Conservation (phyloP, 2,888 invertebrate genomes). For the Cryptus viduatorius region DNA sequence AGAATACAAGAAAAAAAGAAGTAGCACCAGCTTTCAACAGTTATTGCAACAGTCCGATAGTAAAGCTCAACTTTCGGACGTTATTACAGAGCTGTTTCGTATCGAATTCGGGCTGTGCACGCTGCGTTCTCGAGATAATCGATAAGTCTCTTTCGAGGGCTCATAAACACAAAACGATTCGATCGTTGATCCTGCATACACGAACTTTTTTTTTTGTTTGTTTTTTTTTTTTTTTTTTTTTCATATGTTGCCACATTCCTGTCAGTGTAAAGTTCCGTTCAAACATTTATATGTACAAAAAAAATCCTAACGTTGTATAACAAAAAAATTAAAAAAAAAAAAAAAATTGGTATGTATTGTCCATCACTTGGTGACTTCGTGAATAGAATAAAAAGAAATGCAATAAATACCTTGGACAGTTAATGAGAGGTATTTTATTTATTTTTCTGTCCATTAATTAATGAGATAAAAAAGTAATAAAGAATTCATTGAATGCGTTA, state of each 20-base stretch:
- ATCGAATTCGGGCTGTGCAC: neutral
- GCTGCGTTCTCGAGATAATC: neutral
- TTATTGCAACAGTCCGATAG: neutral
- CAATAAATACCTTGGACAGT: slow-evolving; percentile 59
- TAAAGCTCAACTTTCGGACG: neutral
- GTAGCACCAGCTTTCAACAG: neutral
- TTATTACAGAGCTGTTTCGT: neutral
- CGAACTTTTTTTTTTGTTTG: slow-evolving; percentile 1
- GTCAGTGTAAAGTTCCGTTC: slow-evolving; percentile 42
- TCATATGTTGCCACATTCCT: slow-evolving; percentile 61
- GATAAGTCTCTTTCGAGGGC: slow-evolving; percentile 17
- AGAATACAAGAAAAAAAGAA: slow-evolving; percentile 18
- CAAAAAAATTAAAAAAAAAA: slow-evolving; percentile 20
- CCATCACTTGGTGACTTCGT: slow-evolving; percentile 31
- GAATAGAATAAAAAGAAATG: slow-evolving; percentile 44
- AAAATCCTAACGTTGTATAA: slow-evolving; percentile 18
- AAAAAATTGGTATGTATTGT: slow-evolving; percentile 46
- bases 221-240: slow-evolving; percentile 3
- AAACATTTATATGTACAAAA: slow-evolving; percentile 36
- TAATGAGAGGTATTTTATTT: slow-evolving; percentile 29
- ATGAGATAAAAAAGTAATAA: slow-evolving; percentile 4
- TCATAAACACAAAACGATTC: slow-evolving; percentile 32
- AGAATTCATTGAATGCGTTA: slow-evolving; percentile 6
- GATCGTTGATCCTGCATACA: slow-evolving; percentile 28
- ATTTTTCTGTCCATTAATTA: slow-evolving; percentile 8